Evolutionary conservation across 2,797 vertebrate genomes (phyloP).

Genomic region (Phylloscopus collybita): DNA sequence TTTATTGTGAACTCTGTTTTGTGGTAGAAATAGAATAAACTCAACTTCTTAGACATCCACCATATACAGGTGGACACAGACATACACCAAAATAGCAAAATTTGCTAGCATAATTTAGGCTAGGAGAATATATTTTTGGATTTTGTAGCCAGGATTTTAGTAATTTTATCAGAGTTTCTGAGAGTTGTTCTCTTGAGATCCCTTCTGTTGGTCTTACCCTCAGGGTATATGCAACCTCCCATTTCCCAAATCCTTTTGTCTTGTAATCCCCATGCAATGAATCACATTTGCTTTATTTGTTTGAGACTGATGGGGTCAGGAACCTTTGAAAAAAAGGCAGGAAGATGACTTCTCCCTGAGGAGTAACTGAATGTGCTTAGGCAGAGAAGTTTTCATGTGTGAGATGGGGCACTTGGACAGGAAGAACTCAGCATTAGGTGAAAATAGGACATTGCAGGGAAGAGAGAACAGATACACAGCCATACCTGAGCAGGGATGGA

Average conservation of each 20-base stretch:
- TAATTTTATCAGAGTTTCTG: not conserved
- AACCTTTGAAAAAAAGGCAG: not conserved
- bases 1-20: not conserved
- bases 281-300: slow-evolving; percentile 15
- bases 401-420: not conserved
- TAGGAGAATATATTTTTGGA: not conserved
- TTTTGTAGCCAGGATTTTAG: not conserved
- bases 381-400: not conserved
- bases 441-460: not conserved
- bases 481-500: not conserved
- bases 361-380: not conserved
- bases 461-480: not conserved
- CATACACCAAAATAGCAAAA: not conserved
- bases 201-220: not conserved
- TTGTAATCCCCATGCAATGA: not conserved
- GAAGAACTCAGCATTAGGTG: not conserved
- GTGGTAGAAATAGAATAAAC: not conserved
- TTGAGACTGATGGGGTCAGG: not conserved
- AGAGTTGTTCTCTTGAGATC: not conserved
- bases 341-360: not conserved
- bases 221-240: not conserved
- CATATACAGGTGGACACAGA: not conserved
- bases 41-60: not conserved
- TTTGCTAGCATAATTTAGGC: not conserved
- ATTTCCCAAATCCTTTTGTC: slow-evolving; percentile 10